A percentile compares a stretch with the other conserved stretches of the same genome.
phyloP scores from a whole-genome alignment of 2,888 invertebrate species.

The Drosophila buzzatii region DNA sequence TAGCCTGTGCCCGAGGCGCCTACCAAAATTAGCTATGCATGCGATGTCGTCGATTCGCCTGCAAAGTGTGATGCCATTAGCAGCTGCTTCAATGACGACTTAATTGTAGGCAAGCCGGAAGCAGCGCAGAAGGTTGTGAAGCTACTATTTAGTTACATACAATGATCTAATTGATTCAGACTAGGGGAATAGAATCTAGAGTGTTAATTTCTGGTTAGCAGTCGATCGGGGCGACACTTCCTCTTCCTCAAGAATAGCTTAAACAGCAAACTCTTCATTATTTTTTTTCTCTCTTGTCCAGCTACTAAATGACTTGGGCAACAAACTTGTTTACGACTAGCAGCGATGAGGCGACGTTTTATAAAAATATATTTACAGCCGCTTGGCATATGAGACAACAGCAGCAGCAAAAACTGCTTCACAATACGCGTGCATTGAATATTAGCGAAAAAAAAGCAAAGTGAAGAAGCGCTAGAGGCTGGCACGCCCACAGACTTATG shows the following conservation, averaged over 20 bases:
- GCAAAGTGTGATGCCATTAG: constrained; percentile 1
- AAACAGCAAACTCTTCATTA: background rate
- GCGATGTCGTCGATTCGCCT: constrained; percentile 30
- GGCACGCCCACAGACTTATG: constrained; percentile 36
- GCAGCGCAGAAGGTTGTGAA: constrained; percentile 46
- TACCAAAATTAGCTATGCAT: constrained; percentile 68
- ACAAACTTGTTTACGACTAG: constrained; percentile 45
- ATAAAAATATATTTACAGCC: constrained; percentile 23
- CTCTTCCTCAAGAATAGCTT: constrained; percentile 47
- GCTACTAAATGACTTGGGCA: constrained; percentile 39
- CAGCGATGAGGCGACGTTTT: constrained; percentile 17
- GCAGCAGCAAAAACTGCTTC: constrained; percentile 1
- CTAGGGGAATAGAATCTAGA: background rate
- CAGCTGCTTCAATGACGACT: constrained; percentile 45
- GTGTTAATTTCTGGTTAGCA: constrained; percentile 36
- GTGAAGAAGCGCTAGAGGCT: background rate
- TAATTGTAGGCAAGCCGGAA: constrained; percentile 55
- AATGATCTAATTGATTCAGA: constrained; percentile 12
- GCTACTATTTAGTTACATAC: background rate
- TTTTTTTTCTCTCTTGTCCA: background rate
- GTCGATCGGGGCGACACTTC: constrained; percentile 18
- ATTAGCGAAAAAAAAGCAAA: constrained; percentile 3
- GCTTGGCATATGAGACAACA: background rate
- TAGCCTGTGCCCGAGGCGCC: constrained; percentile 58
- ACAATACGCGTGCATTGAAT: constrained; percentile 17